Evolutionary conservation across 2,797 vertebrate genomes (phyloP).

Genomic region (Hydrocynus forskahlii): DNA sequence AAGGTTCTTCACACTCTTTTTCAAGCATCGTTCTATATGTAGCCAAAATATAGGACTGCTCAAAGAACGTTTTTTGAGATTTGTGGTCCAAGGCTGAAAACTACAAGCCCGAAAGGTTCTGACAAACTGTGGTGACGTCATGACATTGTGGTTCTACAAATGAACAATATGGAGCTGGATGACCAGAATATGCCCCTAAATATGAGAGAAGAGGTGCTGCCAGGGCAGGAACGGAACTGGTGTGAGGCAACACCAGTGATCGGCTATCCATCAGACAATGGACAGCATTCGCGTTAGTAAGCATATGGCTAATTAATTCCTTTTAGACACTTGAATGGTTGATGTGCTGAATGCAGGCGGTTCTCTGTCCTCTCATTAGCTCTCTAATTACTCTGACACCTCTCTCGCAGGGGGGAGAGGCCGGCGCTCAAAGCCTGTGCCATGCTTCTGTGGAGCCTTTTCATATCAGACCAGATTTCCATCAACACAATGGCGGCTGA

Average conservation of each 20-base stretch:
- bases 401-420: conserved; percentile 42
- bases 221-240: neutral
- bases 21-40: too few relatives aligned
- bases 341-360: conserved; percentile 53
- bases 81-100: neutral
- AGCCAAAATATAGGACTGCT: too few relatives aligned
- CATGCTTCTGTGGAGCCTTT: conserved; percentile 26
- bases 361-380: conserved; percentile 59
- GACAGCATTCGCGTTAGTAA: conserved; percentile 47
- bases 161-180: neutral
- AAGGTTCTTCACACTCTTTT: too few relatives aligned
- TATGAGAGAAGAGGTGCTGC: neutral
- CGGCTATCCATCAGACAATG: conserved; percentile 50
- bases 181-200: neutral
- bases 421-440: conserved; percentile 33
- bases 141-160: neutral
- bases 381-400: conserved; percentile 58
- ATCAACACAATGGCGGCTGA: conserved; percentile 23
- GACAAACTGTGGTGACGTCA: neutral
- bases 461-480: conserved; percentile 30
- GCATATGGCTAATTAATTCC: conserved; percentile 66
- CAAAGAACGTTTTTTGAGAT: too few relatives aligned
- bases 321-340: conserved; percentile 61
- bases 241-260: conserved; percentile 40
- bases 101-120: neutral